Base-by-base conservation (phyloP, 1,140 invertebrate species). In the Calliopsis andreniformis region DNA sequence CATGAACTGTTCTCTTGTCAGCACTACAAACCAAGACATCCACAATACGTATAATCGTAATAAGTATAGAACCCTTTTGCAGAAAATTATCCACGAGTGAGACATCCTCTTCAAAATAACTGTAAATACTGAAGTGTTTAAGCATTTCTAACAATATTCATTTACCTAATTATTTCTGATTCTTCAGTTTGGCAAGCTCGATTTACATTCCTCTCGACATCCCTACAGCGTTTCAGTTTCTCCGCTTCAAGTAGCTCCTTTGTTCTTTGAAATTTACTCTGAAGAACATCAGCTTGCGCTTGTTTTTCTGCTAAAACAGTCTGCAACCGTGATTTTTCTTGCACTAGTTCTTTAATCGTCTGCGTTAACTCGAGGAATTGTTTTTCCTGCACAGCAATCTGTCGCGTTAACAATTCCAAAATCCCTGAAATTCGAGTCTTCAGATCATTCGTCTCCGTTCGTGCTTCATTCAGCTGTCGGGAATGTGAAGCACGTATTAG, bases 331-430 rank as follows among this genome's bases (percentile, higher is more conserved):
- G 76, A 79, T 63, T 90, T 90, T 39, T 88, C 86, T 10, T 76
- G n/a, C 47, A 87, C 58, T 8, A 90, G 71, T n/a, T 80, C 80
- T 28, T 73, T 82, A 1, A 87, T 82, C 0, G 79, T 87, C 55
- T 84, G 80, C 1, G 86, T 83, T 8, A 90, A 79, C 47, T 87
- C 81, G 4, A 86, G 66, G 71, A 86, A 88, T 81, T 89, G 80
- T 55, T 59, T 81, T 61, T 88, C 86, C 66, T 88, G 88, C 10
- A 58, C 63, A 55, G 76, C 63, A 35, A 89, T 84, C 79, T 89
- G 88, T 25, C 62, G 61, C 7, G 75, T 80, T 43, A 89, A 53
- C 49, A 82, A 42, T 23, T 89, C 86, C 10, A 90, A 67, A 1
- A 83, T 82, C 35, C 80, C 77, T 5, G 81, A 78, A 10, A 82